Percentiles rank a stretch among this genome's conserved stretches.
These are phyloP conservation scores for Spea multiplicata DNA, from an alignment of 2,113 vertebrate genomes.

Conservation along the genomic window DNA sequence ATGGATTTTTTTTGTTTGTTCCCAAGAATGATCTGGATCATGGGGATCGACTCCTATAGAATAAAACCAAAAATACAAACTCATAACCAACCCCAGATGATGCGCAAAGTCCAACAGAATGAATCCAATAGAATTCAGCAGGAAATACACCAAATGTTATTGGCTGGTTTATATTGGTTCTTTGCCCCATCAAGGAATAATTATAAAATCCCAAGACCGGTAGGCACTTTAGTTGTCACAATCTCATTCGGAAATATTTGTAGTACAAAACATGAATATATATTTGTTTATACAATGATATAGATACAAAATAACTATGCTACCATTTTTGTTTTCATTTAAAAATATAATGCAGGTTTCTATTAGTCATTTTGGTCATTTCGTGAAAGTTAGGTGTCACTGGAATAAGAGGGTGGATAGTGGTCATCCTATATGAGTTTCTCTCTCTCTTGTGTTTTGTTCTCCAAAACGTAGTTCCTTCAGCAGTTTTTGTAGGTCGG, in stretches of 20 bases:
- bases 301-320: conserved; percentile 18
- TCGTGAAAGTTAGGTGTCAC: conserved; percentile 32
- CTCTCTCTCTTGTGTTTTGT: neutral
- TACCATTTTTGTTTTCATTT: conserved; percentile 4
- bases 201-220: conserved; percentile 23
- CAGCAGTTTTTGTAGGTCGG: conserved; percentile 35
- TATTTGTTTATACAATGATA: conserved; percentile 47
- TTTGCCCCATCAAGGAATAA: conserved; percentile 2
- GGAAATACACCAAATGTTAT: conserved; percentile 19
- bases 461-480: conserved; percentile 22
- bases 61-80: too few relatives aligned
- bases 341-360: conserved; percentile 37
- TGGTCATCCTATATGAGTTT: conserved; percentile 43
- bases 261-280: conserved; percentile 13
- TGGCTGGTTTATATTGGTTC: conserved; percentile 1
- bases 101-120: too few relatives aligned
- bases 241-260: conserved; percentile 43
- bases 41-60: too few relatives aligned
- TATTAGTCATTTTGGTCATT: conserved; percentile 1
- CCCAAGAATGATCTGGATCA: too few relatives aligned
- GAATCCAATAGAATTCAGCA: conserved; percentile 13
- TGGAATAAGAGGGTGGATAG: conserved; percentile 26
- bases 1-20: too few relatives aligned
- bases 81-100: too few relatives aligned
- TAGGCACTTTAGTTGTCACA: neutral